Evolutionary conservation across 2,797 vertebrate genomes (phyloP), one percentile per base, ranked within the genome.

Genomic region (Microctenopoma stevenorrisi): DNA sequence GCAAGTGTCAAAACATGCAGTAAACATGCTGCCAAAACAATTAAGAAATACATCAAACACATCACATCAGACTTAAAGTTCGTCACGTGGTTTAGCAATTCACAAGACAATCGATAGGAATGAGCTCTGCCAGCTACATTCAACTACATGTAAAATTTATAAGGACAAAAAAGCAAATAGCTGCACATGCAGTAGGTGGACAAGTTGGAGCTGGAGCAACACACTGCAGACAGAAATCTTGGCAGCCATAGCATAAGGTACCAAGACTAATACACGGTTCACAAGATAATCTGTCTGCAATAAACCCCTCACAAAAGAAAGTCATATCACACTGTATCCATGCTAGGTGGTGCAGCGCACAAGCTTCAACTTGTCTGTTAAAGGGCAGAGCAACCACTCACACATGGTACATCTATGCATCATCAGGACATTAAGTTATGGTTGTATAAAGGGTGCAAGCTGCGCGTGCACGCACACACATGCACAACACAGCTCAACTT

Each of bases 201-300:
- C 61, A 62, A 64, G 18, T 46, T 46, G 63, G 30, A 73, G 48
- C 50, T 42, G 48, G 58, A 83, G 73, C 76, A 62, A 71, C 53
- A 18, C 68, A 56, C 52, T 40, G 38, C 4, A 40, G 38, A 11
- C 38, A 40, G 33, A 82, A 54, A 70, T 68, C 64, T 58, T 77
- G 71, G 76, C 81, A 74, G 65, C 54, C 49, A 66, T 60, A 65
- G 53, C 46, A 72, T 49, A 52, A 68, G 62, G 66, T 61, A 65
- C 74, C 66, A 54, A 80, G 77, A 80, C 66, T 74, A 82, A 86
- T 80, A 54, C 42, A 57, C 64, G 59, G 26, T 77, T 79, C 76
- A 84, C 71, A 71, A 64, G 56, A 71, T 57, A 56, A 76, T 80
- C 65, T 77, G 72, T 78, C 68, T 64, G 60, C 9, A 11, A 38